These are phyloP conservation scores for Bolinopsis microptera DNA, from an alignment of 37 sponge, comb jelly and placozoan genomes.

Conservation along the genomic window DNA sequence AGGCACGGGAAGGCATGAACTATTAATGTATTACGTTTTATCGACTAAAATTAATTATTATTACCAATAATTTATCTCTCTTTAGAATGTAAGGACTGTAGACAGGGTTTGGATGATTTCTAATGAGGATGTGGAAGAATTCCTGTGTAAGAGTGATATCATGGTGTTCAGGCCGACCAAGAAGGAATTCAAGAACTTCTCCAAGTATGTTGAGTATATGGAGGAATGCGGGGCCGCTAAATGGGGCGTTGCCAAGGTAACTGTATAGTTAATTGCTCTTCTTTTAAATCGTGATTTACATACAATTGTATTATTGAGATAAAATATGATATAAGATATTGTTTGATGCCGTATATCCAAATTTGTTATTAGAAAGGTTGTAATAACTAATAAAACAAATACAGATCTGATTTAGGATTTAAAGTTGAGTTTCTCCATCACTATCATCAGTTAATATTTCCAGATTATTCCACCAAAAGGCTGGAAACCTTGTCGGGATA, in stretches of 20 bases:
- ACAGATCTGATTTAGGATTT: no score
- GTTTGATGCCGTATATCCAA: no score
- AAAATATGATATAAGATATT: no score
- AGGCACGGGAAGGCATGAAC: no score
- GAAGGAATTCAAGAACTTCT: constrained; percentile 94
- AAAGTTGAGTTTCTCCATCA: no score
- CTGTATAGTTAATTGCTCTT: not conserved
- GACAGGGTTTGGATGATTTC: not conserved
- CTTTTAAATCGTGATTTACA: no score
- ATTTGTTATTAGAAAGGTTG: no score
- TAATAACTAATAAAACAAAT: no score
- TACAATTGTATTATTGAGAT: no score
- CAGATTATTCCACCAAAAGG: constrained; percentile 63
- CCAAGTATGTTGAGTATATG: constrained; percentile 82
- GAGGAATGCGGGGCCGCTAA: constrained; percentile 91
- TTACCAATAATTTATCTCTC: no score
- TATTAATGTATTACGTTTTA: no score
- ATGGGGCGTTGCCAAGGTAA: constrained; percentile 89
- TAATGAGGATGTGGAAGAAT: constrained; percentile 1
- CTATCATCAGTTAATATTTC: not conserved
- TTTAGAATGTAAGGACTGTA: not conserved
- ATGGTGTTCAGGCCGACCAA: constrained; percentile 95
- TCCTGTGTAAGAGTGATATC: constrained; percentile 69
- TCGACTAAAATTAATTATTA: no score
- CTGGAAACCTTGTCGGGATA: constrained; percentile 14